Evolutionary conservation across 2,888 invertebrate species (phyloP), one percentile per base, ranked within the genome.

Genomic region (Drosophila fungiperda): DNA sequence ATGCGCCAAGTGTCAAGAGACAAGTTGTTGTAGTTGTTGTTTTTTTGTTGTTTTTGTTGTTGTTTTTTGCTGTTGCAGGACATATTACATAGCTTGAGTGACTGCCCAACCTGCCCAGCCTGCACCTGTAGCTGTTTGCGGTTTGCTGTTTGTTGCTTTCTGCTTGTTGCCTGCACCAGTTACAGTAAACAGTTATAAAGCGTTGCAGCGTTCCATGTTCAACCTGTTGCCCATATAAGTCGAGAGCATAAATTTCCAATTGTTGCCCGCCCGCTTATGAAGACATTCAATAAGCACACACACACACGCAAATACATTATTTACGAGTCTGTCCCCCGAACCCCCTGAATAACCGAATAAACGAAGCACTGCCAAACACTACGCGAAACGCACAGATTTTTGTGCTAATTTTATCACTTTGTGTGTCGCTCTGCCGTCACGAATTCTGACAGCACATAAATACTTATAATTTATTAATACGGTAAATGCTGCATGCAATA

Each of bases 361-460:
- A 55, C 78, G 68, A 76, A 78, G 74, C 74, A 55, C 36, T 36
- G 54, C 68, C 59, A 61, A 78, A 76, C 72, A 48, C 78, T 77
- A 29, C 29, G 81, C 62, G 76, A 80, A 75, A 82, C 73, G 83
- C 81, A 77, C 83, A 82, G 86, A 90, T 91, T 92, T 92, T 82
- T 92, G 92, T 92, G 92, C 91, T 93, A 93, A 93, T 92, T 92
- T 93, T 93, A 92, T 92, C 92, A 92, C 92, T 92, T 92, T 92
- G 92, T 93, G 92, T 90, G 92, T 91, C 93, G 92, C 92, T 92
- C 92, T 89, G 90, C 90, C 85, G 85, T 85, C 90, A 84, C 85
- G 90, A 88, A 90, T 85, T 86, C 81, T 90, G 92, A 92, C 92
- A 92, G 92, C 91, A 91, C 92, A 92, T 91, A 92, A 92, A 92